phyloP scores from a whole-genome alignment of 2,797 vertebrate species.

The Florisuga fusca region DNA sequence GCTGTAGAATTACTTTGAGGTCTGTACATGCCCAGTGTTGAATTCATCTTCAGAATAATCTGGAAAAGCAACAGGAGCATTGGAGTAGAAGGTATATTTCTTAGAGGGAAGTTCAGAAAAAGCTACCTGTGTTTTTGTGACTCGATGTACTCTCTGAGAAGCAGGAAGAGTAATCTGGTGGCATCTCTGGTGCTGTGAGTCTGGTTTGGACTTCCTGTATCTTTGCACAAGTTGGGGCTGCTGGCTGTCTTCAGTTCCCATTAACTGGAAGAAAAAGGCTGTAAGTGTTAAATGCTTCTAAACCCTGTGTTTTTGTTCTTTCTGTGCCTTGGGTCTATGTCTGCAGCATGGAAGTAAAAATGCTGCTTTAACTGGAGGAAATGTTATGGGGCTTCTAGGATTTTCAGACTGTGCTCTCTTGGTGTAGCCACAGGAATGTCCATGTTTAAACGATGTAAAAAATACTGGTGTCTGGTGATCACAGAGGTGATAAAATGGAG shows the following conservation, averaged over 20 bases:
- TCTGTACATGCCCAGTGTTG: not conserved
- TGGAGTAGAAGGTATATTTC: not conserved
- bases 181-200: not conserved
- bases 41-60: not conserved
- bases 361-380: not conserved
- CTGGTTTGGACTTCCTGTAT: not conserved
- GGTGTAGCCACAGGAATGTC: not conserved
- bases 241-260: not conserved
- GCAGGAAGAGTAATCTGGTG: slow-evolving; percentile 7
- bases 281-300: not conserved
- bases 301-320: not conserved
- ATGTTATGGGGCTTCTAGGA: not conserved
- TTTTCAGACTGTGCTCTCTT: not conserved
- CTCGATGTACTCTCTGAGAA: not conserved
- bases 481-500: not conserved
- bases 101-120: slow-evolving; percentile 19
- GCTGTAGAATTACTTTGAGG: not conserved
- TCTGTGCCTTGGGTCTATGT: not conserved
- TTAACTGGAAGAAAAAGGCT: not conserved
- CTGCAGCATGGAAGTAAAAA: not conserved
- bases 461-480: not conserved
- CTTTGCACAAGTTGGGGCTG: not conserved
- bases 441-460: rapidly evolving
- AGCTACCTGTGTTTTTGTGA: not conserved
- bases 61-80: not conserved